These are phyloP conservation scores for Eupelmus urozonus DNA, from an alignment of 2,888 invertebrate species.

Conservation along the genomic window DNA sequence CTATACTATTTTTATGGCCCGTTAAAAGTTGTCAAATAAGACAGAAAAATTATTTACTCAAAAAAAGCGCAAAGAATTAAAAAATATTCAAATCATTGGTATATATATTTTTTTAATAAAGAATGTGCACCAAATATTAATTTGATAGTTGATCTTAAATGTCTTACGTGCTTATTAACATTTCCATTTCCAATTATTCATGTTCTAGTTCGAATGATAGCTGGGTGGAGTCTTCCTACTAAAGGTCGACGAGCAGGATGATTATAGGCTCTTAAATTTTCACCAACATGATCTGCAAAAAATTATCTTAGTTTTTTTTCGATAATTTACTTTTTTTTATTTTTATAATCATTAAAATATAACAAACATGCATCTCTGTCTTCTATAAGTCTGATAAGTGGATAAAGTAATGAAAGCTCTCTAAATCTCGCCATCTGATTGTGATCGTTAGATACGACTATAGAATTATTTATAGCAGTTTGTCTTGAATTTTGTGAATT, in stretches of 20 bases:
- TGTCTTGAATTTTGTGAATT: too few species aligned
- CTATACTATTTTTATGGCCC: conserved; percentile 44
- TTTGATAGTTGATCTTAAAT: not conserved
- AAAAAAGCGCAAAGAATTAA: conserved; percentile 2
- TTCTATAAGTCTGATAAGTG: conserved; percentile 61
- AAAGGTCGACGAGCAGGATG: conserved; percentile 62
- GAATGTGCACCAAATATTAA: conserved; percentile 6
- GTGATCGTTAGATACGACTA: conserved; percentile 52
- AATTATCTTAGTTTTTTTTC: not conserved
- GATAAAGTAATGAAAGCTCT: conserved; percentile 63
- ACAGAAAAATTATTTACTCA: conserved; percentile 32
- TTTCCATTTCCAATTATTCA: not conserved
- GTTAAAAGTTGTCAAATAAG: conserved; percentile 18
- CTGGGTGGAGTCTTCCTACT: conserved; percentile 65
- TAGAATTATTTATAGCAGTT: conserved; percentile 37
- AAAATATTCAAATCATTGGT: conserved; percentile 29
- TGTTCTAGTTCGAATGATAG: conserved; percentile 60
- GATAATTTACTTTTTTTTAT: conserved; percentile 32
- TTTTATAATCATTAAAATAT: conserved; percentile 4
- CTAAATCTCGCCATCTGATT: conserved; percentile 58
- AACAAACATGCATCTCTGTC: conserved; percentile 61
- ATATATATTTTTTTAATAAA: conserved; percentile 57
- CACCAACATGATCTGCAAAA: conserved; percentile 62
- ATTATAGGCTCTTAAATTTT: conserved; percentile 61
- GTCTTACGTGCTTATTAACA: not conserved